Conservation (phyloP, 2,888 invertebrate species). For the Diaprepes abbreviatus region DNA sequence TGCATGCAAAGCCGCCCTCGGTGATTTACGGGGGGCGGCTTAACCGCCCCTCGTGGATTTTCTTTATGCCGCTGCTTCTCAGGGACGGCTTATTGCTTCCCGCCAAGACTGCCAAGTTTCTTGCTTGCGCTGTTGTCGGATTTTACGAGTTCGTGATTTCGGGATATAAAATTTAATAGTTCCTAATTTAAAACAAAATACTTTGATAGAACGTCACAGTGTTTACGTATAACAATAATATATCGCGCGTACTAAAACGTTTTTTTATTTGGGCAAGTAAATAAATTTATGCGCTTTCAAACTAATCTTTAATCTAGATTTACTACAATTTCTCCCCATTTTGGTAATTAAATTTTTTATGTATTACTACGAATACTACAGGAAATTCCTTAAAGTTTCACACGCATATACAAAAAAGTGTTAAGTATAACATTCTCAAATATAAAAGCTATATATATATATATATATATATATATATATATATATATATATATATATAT, state of each 20-base stretch:
- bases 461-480: no score
- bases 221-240: background rate
- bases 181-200: background rate
- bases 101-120: constrained; percentile 39
- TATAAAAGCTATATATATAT: no score
- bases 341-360: no score
- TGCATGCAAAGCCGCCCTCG: constrained; percentile 49
- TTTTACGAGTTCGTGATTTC: background rate
- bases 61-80: constrained; percentile 48
- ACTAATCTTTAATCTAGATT: no score
- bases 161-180: background rate
- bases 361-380: no score
- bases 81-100: constrained; percentile 49
- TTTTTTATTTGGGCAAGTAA: background rate
- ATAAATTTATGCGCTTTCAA: background rate
- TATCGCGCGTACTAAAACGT: background rate
- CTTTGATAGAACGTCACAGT: background rate
- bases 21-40: constrained; percentile 46
- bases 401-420: no score
- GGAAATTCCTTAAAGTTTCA: no score
- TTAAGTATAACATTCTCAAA: no score
- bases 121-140: constrained; percentile 30
- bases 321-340: no score
- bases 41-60: constrained; percentile 48
- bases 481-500: no score